These are phyloP conservation scores for Sakesphorus luctuosus DNA, from an alignment of 2,113 vertebrate species.

Conservation along the genomic window DNA sequence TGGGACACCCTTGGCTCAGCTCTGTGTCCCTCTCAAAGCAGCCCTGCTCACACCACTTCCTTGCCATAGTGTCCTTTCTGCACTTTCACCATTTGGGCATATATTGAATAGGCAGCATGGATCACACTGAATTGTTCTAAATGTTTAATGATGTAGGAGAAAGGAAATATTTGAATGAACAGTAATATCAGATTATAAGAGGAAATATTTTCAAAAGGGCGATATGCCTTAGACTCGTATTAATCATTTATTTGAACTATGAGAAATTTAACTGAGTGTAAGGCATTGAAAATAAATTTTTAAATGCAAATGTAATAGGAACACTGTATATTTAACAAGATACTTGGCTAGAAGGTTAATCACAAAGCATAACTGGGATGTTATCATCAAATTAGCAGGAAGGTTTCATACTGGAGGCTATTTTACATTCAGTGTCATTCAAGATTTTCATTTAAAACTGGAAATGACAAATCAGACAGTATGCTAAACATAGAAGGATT, in stretches of 20 bases:
- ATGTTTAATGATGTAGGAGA: background rate
- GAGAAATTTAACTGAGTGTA: background rate
- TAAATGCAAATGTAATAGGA: background rate
- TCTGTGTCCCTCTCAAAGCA: background rate
- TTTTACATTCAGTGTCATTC: background rate
- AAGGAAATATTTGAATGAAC: background rate
- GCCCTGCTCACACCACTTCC: background rate
- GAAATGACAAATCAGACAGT: background rate
- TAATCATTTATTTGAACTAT: background rate
- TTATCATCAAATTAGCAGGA: background rate
- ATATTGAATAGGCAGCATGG: background rate
- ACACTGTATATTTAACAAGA: background rate
- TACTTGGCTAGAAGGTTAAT: background rate
- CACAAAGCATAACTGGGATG: background rate
- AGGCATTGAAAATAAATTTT: background rate
- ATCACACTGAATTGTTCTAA: background rate
- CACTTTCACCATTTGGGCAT: accelerated
- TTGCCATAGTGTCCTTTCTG: background rate
- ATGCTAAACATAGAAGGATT: slow-evolving; percentile 6
- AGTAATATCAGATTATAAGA: background rate
- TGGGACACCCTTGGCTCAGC: background rate
- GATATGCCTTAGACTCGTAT: background rate
- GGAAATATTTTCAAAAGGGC: background rate
- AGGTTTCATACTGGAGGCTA: background rate
- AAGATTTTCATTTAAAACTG: slow-evolving; percentile 4